phyloP scores from a whole-genome alignment of 2,888 invertebrate species.

The Eledone cirrhosa region DNA sequence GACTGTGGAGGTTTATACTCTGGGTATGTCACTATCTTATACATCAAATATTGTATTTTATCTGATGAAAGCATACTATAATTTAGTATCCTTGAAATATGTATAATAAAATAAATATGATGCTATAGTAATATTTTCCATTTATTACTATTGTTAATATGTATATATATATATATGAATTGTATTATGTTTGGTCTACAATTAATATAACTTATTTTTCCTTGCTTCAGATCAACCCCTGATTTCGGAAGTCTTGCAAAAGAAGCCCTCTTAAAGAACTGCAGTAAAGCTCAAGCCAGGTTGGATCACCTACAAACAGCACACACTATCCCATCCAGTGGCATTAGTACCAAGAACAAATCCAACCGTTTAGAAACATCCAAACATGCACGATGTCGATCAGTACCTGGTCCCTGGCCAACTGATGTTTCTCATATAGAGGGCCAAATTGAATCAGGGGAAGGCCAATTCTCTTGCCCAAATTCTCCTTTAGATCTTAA shows the following conservation, averaged over 20 bases:
- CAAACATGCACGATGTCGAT: slow-evolving; percentile 55
- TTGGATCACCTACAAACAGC: slow-evolving; percentile 58
- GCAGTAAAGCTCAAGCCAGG: slow-evolving; percentile 64
- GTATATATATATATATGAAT: no score
- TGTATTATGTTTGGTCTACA: no score
- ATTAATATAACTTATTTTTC: background rate
- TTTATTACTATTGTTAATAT: no score
- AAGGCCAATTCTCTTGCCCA: slow-evolving; percentile 45
- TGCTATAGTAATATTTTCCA: no score
- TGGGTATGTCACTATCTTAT: no score
- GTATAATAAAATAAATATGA: no score
- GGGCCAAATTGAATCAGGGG: slow-evolving; percentile 30
- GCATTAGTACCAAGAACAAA: background rate
- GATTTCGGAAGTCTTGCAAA: slow-evolving; percentile 65
- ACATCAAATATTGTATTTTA: no score
- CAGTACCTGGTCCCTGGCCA: slow-evolving; percentile 50
- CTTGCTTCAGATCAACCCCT: slow-evolving; percentile 61
- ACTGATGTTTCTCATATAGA: slow-evolving; percentile 27
- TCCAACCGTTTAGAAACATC: slow-evolving; percentile 36
- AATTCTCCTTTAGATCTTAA: slow-evolving; percentile 47
- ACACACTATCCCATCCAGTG: slow-evolving; percentile 18
- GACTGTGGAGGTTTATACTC: no score
- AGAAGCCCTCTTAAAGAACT: slow-evolving; percentile 69
- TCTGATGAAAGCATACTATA: no score
- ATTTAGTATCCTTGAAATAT: no score